Evolutionary conservation across 2,888 invertebrate genomes (phyloP).

Genomic region (Tenthredo mesomela): DNA sequence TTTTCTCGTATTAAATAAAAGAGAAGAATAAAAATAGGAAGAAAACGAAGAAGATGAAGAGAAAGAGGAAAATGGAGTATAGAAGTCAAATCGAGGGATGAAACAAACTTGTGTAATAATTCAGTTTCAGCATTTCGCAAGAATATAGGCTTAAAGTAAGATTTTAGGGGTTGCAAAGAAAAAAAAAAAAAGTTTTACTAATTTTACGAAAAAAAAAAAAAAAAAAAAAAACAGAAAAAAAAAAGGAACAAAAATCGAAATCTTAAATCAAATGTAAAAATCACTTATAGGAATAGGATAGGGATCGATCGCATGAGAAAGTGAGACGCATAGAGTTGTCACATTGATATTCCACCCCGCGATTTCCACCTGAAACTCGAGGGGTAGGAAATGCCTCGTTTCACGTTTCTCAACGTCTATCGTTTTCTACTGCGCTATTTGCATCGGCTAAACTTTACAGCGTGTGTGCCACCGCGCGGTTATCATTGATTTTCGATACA

Average conservation of each 20-base stretch:
- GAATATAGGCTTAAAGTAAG: neutral
- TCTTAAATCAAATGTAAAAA: neutral
- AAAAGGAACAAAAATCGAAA: neutral
- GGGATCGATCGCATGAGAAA: neutral
- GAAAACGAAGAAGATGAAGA: too few species aligned
- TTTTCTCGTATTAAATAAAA: neutral
- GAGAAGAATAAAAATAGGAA: neutral
- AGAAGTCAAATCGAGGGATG: neutral
- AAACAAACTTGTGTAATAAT: neutral
- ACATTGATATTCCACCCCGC: neutral
- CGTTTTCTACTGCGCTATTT: neutral
- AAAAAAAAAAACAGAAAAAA: too few species aligned
- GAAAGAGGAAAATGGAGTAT: neutral
- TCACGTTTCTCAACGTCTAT: neutral
- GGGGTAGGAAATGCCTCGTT: neutral
- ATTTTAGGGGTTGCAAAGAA: neutral
- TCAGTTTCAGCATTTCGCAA: neutral
- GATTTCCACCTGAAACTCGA: neutral
- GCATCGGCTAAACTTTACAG: slow-evolving; percentile 12
- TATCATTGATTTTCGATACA: slow-evolving; percentile 34
- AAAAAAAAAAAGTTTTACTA: neutral
- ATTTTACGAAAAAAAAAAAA: neutral
- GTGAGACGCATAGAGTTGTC: neutral
- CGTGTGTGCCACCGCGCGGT: slow-evolving; percentile 15
- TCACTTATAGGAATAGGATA: neutral